A percentile compares a stretch with the other conserved stretches of the same genome.
Evolutionary conservation across 1,140 invertebrate genomes (phyloP).

Genomic region (Achroia grisella): DNA sequence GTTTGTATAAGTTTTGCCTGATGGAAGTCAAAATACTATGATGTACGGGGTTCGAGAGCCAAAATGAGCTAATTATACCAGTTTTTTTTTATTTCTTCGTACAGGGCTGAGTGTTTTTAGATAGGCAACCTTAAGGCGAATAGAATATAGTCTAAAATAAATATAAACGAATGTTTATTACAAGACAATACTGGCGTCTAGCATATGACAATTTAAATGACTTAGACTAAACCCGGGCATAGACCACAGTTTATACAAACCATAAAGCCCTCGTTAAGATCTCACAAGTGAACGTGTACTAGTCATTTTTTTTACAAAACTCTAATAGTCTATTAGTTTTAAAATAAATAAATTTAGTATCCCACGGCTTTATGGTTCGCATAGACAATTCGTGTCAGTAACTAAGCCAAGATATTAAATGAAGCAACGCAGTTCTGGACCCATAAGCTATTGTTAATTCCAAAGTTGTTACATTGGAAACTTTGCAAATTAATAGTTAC

Average conservation of each 20-base stretch:
- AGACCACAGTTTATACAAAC: neutral
- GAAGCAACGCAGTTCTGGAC: no score
- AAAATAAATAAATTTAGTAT: neutral
- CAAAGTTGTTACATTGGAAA: neutral
- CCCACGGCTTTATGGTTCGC: neutral
- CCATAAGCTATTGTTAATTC: neutral
- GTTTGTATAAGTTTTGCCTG: no score
- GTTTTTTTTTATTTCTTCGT: neutral
- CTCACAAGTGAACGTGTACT: slow-evolving; percentile 10
- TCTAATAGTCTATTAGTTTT: neutral
- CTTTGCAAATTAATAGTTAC: no score
- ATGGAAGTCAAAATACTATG: no score
- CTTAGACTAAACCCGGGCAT: neutral
- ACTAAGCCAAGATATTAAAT: no score
- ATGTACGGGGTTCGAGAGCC: no score
- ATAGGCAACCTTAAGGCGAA: neutral
- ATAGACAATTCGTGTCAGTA: neutral
- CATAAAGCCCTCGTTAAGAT: slow-evolving; percentile 5
- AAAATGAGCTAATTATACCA: neutral
- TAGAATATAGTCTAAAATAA: neutral
- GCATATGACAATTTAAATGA: neutral
- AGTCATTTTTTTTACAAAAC: slow-evolving; percentile 14
- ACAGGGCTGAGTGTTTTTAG: neutral
- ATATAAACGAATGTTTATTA: no score
- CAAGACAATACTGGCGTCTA: neutral